Evolutionary conservation across 2,797 vertebrate genomes (phyloP), one percentile per base, ranked within the genome.

Genomic region (Apodemus agrarius): DNA sequence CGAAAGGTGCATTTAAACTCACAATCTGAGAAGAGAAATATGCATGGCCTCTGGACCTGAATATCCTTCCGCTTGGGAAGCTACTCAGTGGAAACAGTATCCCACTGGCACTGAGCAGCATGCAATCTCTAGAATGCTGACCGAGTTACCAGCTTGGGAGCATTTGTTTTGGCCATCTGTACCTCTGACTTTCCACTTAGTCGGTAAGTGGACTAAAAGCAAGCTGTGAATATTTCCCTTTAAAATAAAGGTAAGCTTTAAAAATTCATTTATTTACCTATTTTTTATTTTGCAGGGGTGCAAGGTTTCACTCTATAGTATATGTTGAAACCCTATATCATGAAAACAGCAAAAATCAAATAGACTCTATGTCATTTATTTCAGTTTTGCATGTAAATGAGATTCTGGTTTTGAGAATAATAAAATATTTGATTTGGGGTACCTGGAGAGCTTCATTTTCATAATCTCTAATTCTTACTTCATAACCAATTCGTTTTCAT

Each of bases 101-200:
- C 9, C 0, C 4, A 16, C 7, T 26, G 11, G 21, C 11, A n/a
- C 31, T 63, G 34, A 40, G 49, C 43, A 85, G 40, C 74, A 26
- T 1, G 13, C 24, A 29, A 17, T 46, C 37, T 57, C 67, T 40
- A 11, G 49, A 87, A 57, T 12, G n/a, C 16, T 54, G 59, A 86
- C 26, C 6, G 75, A 84, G 46, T 57, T 84, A 31, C 63, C 43
- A 72, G 54, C 89, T 22, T 54, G 76, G 40, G 26, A 43, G 57
- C 57, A 46, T n/a, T 3, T 1, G 13, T 19, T 94, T 59, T 1
- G 0, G 96, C 67, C 34, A n/a, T 69, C 74, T 90, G 40, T 59
- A 72, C 67, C 26, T 94, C 81, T 31, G 59, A 10, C 21, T 95
- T 97, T 95, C 85, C 72, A 72, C 80, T 67, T 86, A 74, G 72